Base-by-base conservation (phyloP, 2,888 invertebrate genomes). In the Cheiracanthium punctorium region DNA sequence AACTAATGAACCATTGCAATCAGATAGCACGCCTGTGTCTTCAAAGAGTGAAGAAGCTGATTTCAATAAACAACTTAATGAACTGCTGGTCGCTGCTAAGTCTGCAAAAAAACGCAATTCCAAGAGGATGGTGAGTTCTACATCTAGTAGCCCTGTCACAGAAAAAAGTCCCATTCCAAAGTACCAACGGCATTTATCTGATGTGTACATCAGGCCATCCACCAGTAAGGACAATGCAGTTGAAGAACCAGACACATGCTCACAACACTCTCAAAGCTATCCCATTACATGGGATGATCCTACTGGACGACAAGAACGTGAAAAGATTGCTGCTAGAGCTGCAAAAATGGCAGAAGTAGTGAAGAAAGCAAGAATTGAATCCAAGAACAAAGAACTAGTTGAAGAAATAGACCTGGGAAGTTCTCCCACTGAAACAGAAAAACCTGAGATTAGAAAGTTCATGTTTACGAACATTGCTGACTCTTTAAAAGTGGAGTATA, bases 231-330 rank as follows among this genome's bases (percentile, higher is more conserved):
- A 71, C 17, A 29, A 14, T 28, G 48, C 28, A 32, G 12, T 8
- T 1, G 80, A 80, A 28, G 75, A 75, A 7, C 75, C 33, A 29
- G 75, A 80, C 20, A 71, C 76, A 0, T 65, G 64, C 30, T 74
- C 88, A 8, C 85, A 88, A 30, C 80, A 77, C 30, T 88, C 88
- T 2, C 91, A 92, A 81, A 91, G 90, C 88, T 89, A 91, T 8
- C 91, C 91, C 41, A 91, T 92, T 14, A 91, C 91, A 0, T 92
- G 92, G 92, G 92, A 91, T 89, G 92, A 92, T 89, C 92, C 92
- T 0, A 90, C 90, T 29, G 91, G 91, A 24, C 82, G 88, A 89
- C 12, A 33, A 90, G 91, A 91, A 84, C 82, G 88, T 30, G 87
- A 85, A 70, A 89, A 82, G 74, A 70, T 88, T 43, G 70, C 91